Percentiles rank a stretch among this genome's conserved stretches.
Conservation (phyloP, 30 jellyfish, hydroid and myxozoan species). For the Aurelia coerulea region DNA sequence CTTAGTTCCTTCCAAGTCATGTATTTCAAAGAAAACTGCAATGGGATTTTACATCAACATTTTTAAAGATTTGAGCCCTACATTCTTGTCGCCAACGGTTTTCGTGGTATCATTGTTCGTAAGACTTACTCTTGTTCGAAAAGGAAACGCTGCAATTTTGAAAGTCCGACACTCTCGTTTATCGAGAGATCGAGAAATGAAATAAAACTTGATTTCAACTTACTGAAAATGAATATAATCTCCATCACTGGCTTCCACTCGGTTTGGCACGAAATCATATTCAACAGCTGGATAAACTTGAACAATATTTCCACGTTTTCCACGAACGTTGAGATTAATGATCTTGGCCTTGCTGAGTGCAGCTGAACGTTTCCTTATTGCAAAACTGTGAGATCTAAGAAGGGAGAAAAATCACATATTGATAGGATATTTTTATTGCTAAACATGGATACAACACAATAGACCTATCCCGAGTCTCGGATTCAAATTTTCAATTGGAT, state of each 20-base stretch:
- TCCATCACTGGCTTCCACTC: slow-evolving; percentile 50
- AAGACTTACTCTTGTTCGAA: too few species aligned
- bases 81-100: too few species aligned
- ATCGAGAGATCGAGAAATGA: too few species aligned
- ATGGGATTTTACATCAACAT: too few species aligned
- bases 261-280: slow-evolving; percentile 94
- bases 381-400: slow-evolving; percentile 86
- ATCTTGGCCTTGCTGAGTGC: slow-evolving; percentile 57
- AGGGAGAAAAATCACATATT: neutral
- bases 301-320: slow-evolving; percentile 97
- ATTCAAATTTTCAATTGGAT: too few species aligned
- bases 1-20: too few species aligned
- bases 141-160: too few species aligned
- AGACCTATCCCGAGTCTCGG: neutral
- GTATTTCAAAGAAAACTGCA: too few species aligned
- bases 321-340: slow-evolving; percentile 91
- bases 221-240: slow-evolving; percentile 94
- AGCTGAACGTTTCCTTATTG: slow-evolving; percentile 76
- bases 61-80: too few species aligned
- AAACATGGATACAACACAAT: neutral
- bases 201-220: slow-evolving; percentile 5
- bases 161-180: too few species aligned
- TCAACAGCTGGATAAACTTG: slow-evolving; percentile 99
- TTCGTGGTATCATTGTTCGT: too few species aligned
- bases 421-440: neutral